Conservation (phyloP, 2,113 vertebrate species). For the Urocitellus parryii region DNA sequence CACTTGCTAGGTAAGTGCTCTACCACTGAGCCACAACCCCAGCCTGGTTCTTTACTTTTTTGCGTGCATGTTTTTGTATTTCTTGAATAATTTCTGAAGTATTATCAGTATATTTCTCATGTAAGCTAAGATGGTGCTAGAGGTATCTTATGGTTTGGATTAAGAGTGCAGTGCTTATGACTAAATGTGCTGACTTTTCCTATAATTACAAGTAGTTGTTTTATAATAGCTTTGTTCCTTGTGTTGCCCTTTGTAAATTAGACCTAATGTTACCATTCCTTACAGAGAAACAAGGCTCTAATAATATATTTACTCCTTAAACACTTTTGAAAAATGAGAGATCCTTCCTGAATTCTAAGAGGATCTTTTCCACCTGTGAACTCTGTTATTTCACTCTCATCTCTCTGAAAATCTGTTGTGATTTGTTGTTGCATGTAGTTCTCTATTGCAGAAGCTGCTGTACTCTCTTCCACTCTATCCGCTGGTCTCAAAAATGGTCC, state of each 20-base stretch:
- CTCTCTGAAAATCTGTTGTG: not conserved
- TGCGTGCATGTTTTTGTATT: not conserved
- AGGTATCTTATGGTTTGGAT: not conserved
- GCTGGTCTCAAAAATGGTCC: not conserved
- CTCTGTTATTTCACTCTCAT: slow-evolving; percentile 9
- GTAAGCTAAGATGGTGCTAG: not conserved
- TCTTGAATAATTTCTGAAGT: not conserved
- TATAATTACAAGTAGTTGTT: slow-evolving; percentile 14
- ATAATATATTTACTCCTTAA: slow-evolving; percentile 28
- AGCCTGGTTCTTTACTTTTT: not conserved
- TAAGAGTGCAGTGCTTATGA: not conserved
- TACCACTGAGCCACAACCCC: too few relatives aligned
- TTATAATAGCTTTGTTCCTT: slow-evolving; percentile 11
- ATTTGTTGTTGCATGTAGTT: not conserved
- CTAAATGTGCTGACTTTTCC: not conserved
- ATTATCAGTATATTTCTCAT: not conserved
- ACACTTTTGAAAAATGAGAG: not conserved
- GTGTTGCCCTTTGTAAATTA: slow-evolving; percentile 44
- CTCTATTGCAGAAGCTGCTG: not conserved
- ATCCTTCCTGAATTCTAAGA: not conserved
- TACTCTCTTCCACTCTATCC: not conserved
- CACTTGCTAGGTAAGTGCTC: too few relatives aligned
- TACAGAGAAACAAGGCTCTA: not conserved
- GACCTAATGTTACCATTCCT: slow-evolving; percentile 27
- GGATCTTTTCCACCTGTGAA: not conserved